These are phyloP conservation scores for Sitta europaea DNA, from an alignment of 2,113 vertebrate species.

Conservation along the genomic window DNA sequence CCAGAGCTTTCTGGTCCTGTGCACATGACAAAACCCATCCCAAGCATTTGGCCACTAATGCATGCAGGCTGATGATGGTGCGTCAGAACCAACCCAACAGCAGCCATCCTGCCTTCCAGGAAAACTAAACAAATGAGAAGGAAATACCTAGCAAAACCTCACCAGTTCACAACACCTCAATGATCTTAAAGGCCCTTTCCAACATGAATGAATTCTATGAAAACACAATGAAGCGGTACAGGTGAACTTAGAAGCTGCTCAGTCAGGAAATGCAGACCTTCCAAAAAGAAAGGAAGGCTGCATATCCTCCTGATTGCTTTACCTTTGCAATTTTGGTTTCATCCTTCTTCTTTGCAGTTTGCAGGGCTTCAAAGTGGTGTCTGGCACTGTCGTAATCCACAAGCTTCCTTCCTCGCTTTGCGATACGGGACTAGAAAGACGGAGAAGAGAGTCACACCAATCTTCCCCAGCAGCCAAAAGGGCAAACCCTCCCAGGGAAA, in stretches of 20 bases:
- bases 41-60: neutral
- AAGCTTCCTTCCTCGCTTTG: constrained; percentile 94
- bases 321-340: constrained; percentile 96
- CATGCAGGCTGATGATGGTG: neutral
- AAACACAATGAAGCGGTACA: neutral
- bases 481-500: neutral
- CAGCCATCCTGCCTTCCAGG: neutral
- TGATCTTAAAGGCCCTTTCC: neutral
- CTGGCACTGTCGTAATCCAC: constrained; percentile 97
- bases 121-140: neutral
- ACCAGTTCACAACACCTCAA: neutral
- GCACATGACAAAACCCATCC: neutral
- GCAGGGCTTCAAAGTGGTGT: constrained; percentile 90
- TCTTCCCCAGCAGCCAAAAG: neutral
- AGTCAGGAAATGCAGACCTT: neutral
- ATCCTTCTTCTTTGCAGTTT: constrained; percentile 96
- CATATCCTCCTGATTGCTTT: neutral
- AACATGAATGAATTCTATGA: neutral
- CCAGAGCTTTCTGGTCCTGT: neutral
- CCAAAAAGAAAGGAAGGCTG: neutral
- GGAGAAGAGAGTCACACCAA: neutral
- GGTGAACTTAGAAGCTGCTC: neutral
- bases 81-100: neutral
- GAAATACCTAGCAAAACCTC: neutral
- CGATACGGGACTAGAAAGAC: constrained; percentile 84